These are phyloP conservation scores for Drosophila ezoana DNA, from an alignment of 2,888 invertebrate genomes.

Conservation along the genomic window DNA sequence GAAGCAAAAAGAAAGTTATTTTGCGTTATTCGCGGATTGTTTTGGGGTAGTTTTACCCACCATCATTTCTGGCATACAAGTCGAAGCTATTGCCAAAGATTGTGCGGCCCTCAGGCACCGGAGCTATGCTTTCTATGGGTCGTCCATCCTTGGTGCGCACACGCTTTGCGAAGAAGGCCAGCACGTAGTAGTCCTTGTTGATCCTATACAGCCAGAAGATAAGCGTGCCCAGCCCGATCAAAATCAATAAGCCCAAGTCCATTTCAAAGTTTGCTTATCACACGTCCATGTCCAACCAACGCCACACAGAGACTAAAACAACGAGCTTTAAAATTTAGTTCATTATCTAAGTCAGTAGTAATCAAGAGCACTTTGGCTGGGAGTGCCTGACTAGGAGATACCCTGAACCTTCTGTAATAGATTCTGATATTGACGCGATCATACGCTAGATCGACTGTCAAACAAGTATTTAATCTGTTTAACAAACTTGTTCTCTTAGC, in stretches of 20 bases:
- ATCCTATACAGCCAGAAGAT: constrained; percentile 53
- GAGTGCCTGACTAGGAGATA: too few relatives aligned
- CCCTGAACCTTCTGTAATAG: too few relatives aligned
- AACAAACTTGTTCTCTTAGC: too few relatives aligned
- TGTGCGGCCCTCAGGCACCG: constrained; percentile 55
- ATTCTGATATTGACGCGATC: too few relatives aligned
- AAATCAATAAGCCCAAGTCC: constrained; percentile 36
- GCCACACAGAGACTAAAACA: constrained; percentile 11
- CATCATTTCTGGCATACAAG: constrained; percentile 47
- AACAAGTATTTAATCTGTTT: neutral
- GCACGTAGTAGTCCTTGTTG: constrained; percentile 60
- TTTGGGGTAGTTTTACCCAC: constrained; percentile 20
- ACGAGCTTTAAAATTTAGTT: neutral
- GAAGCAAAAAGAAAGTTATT: neutral
- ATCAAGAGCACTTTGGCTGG: neutral
- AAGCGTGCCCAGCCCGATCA: constrained; percentile 38
- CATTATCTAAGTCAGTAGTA: neutral
- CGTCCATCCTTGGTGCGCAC: constrained; percentile 72
- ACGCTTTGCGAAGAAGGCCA: constrained; percentile 62
- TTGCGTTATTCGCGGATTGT: neutral
- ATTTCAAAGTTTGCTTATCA: constrained; percentile 9
- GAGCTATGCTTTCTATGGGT: constrained; percentile 60
- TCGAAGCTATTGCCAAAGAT: constrained; percentile 81
- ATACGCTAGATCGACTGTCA: too few relatives aligned
- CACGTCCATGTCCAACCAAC: neutral